Evolutionary conservation across 2,888 invertebrate species (phyloP).

Genomic region (Dicyrtoma fusca): DNA sequence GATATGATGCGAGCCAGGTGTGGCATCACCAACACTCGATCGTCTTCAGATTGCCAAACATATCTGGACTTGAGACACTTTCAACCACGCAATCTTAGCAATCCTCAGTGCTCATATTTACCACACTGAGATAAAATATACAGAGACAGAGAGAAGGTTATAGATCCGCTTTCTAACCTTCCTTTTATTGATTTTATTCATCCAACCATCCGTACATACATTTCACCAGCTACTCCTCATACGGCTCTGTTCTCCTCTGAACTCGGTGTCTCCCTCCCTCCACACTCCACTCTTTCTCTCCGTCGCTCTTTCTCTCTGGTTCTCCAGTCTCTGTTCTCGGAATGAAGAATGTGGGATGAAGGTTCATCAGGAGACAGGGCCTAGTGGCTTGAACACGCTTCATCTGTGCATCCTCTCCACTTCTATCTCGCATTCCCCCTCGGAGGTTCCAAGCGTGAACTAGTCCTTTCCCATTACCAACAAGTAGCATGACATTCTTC

Average conservation of each 20-base stretch:
- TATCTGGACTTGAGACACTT: constrained; percentile 12
- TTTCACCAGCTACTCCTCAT: too few species aligned
- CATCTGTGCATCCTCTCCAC: constrained; percentile 8
- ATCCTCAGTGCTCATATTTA: constrained; percentile 6
- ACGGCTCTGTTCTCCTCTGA: too few species aligned
- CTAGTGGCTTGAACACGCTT: neutral
- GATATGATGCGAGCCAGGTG: constrained; percentile 42
- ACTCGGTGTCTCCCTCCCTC: too few species aligned
- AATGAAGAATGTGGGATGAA: neutral
- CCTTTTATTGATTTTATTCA: constrained; percentile 43
- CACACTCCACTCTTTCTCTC: too few species aligned
- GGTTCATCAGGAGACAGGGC: neutral
- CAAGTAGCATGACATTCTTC: constrained; percentile 48
- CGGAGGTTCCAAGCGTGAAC: constrained; percentile 37
- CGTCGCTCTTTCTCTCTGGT: too few species aligned
- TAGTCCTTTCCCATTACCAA: constrained; percentile 38
- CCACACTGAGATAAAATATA: constrained; percentile 9
- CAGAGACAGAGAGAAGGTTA: constrained; percentile 11
- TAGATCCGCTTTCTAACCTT: constrained; percentile 35
- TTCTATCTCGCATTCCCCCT: constrained; percentile 47
- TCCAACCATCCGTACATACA: neutral
- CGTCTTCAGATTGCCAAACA: constrained; percentile 30
- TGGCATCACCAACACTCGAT: constrained; percentile 33
- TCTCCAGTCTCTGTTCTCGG: too few species aligned
- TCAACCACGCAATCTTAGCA: neutral